Conservation (phyloP, 2,888 invertebrate genomes). For the Andrena camellia region DNA sequence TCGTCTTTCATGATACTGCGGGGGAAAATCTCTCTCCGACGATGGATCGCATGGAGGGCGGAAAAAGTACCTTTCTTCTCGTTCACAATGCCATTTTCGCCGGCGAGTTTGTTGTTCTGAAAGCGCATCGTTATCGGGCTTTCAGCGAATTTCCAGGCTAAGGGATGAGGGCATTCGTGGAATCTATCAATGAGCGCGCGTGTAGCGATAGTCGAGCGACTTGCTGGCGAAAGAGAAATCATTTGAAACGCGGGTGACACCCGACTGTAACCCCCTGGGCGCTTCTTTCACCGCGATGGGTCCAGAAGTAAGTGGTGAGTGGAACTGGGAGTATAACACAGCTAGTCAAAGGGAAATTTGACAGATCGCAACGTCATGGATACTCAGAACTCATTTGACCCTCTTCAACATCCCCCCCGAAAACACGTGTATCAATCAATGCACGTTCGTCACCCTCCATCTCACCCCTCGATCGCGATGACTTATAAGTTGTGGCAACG, state of each 20-base stretch:
- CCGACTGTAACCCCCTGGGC: too few relatives aligned
- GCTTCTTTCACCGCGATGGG: too few relatives aligned
- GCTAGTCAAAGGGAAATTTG: neutral
- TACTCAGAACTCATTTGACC: neutral
- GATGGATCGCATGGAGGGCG: slow-evolving; percentile 18
- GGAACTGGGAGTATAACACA: neutral
- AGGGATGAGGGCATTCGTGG: neutral
- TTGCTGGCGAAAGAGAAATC: too few relatives aligned
- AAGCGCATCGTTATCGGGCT: slow-evolving; percentile 9
- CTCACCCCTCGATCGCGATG: neutral
- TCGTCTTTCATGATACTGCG: slow-evolving; percentile 22
- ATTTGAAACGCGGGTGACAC: too few relatives aligned
- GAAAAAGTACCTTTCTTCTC: neutral
- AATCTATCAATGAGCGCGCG: too few relatives aligned
- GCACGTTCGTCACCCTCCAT: neutral
- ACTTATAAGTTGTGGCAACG: neutral
- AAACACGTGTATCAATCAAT: neutral
- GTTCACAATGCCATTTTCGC: neutral
- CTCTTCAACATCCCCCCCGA: neutral
- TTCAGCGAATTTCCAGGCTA: slow-evolving; percentile 11
- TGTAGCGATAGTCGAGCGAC: too few relatives aligned
- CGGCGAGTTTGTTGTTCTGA: slow-evolving; percentile 5
- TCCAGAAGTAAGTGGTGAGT: too few relatives aligned
- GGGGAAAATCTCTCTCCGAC: neutral
- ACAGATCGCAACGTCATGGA: neutral